Base-by-base conservation (phyloP, 2,113 vertebrate species). In the Syngnathus scovelli region DNA sequence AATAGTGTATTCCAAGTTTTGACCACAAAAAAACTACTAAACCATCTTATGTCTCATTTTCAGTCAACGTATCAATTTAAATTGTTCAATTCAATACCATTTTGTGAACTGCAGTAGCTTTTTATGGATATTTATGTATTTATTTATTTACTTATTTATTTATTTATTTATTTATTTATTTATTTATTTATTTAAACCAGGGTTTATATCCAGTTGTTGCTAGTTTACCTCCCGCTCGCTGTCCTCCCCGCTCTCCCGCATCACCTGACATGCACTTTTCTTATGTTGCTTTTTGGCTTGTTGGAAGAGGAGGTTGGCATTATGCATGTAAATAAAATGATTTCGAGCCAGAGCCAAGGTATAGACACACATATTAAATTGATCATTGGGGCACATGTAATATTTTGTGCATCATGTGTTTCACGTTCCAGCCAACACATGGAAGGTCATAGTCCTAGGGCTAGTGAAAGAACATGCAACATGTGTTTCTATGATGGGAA, bases 201-300 rank as follows among this genome's bases (percentile, higher is more conserved):
- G 27, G 27, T 27, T 27, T 27, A 27, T 27, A 27, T 27, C 18
- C 18, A 6, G 6, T 7, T 52, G 13, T 56, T 6, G 27, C 55
- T 33, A 36, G 15, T 66, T 51, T 67, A 52, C 73, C 33, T 68
- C 23, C 69, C 27, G 65, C 61, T 74, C 16, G 38, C 43, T 59
- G 39, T 73, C 68, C 1, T 23, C 21, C 27, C 12, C 51, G 38
- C 64, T 61, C 68, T 86, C 51, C 44, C 15, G 58, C 64, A 15
- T 37, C 75, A 64, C 54, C 67, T 36, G 65, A 81, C 80, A 77
- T 58, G 48, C 79, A 74, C 79, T 78, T 72, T 80, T 72, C 75
- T 63, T 75, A 49, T 71, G 69, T 79, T 79, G 66, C 78, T 37
- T 79, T 78, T 75, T 69, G 48, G 73, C 70, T 69, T 54, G 66